Percentiles rank a stretch among this genome's conserved stretches.
These are phyloP conservation scores for Lasioglossum albipes DNA, from an alignment of 1,140 invertebrate genomes.

Conservation along the genomic window DNA sequence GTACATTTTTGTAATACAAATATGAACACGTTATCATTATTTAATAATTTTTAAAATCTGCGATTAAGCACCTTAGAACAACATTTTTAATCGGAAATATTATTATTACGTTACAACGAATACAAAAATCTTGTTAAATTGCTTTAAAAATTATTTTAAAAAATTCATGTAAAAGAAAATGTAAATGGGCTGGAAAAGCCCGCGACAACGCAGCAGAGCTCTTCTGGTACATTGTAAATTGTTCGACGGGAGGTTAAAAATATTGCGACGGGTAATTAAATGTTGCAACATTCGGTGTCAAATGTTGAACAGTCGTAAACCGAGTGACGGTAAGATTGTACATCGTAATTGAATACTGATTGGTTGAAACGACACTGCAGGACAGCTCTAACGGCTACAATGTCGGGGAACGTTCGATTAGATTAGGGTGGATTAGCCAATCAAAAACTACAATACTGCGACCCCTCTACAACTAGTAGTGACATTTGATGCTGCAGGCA, in stretches of 20 bases:
- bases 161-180: no score
- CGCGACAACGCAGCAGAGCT: no score
- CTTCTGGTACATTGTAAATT: no score
- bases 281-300: not conserved
- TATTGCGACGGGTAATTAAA: no score
- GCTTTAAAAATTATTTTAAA: no score
- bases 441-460: conserved; percentile 79
- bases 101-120: not conserved
- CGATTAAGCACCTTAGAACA: no score
- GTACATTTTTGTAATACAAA: no score
- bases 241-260: no score
- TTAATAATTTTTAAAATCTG: no score
- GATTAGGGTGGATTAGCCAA: conserved; percentile 80
- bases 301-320: conserved; percentile 10
- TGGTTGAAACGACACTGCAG: conserved; percentile 44
- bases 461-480: conserved; percentile 70
- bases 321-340: conserved; percentile 55
- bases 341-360: conserved; percentile 62
- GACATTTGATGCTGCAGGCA: conserved; percentile 78
- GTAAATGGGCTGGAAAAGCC: no score
- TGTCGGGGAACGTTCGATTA: conserved; percentile 71
- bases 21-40: no score
- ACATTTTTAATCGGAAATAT: no score
- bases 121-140: not conserved
- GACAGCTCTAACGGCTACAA: conserved; percentile 37